Evolutionary conservation across 92 coral and sea anemone genomes (phyloP), one percentile per base, ranked within the genome.

Genomic region (Metridium senile): DNA sequence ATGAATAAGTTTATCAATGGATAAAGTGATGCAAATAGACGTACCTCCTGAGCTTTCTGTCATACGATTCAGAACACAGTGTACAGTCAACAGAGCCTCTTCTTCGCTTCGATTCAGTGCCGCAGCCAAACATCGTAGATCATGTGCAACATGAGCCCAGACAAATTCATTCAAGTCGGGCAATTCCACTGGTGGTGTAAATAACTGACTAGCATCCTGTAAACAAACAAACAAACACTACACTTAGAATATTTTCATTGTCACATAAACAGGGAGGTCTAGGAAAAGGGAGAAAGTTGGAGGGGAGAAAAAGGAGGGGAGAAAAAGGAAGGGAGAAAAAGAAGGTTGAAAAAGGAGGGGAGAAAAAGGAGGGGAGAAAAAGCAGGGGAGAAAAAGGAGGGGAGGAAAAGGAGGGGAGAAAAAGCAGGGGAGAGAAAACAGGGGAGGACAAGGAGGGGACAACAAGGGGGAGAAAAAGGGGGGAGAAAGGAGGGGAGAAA

Each of bases 41-140:
- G 70, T 75, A 86, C 90, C 59, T 45, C 51, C 62, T 22, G 78
- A 30, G 8, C 78, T 32, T 18, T 81, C 45, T 20, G 90, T 81
- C 39, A 86, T 79, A 26, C 49, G 76, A 19, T 62, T 65, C 25
- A 93, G 52, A 1, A 86, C 78, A 70, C 82, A 75, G 74, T 89
- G 94, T 11, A 89, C 75, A 33, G 86, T 86, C 68, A 82, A 84
- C 32, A 86, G 68, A 26, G 93, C 80, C 35, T 92, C 91, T 21
- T 82, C 93, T 9, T 76, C 84, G 69, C 90, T 93, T 26, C 85
- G 74, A 30, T 90, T 90, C 33, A 90, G 72, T 49, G 84, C 82
- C 39, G 65, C 76, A 26, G 94, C 89, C 30, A 93, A 79, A 57
- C 73, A 57, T 29, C 85, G 76, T 23, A 92, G 58, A 57, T 92